Evolutionary conservation across 2,888 invertebrate species (phyloP).

Genomic region (Plagiodera versicolora): DNA sequence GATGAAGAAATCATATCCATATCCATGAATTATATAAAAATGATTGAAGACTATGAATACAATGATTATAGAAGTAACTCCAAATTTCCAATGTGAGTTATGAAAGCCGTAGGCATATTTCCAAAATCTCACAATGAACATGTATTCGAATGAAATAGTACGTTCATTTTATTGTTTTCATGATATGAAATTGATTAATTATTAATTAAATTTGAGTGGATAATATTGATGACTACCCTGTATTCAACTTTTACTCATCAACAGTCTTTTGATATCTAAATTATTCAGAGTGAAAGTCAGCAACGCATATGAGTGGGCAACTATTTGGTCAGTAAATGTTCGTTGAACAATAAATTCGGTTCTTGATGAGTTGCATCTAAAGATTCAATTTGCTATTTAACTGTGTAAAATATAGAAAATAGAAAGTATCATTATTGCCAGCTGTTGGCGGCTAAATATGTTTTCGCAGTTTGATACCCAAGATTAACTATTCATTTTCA

Average conservation of each 20-base stretch:
- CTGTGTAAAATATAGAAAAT: constrained; percentile 16
- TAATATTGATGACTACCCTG: background rate
- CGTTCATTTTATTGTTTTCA: too few relatives aligned
- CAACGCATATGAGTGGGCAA: constrained; percentile 8
- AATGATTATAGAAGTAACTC: too few relatives aligned
- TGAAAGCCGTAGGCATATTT: too few relatives aligned
- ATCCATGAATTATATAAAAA: too few relatives aligned
- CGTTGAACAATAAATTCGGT: constrained; percentile 26
- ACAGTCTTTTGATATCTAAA: constrained; percentile 21
- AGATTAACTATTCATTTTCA: background rate
- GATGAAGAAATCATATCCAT: too few relatives aligned
- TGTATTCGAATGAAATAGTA: too few relatives aligned
- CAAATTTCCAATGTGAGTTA: too few relatives aligned
- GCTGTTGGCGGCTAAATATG: background rate
- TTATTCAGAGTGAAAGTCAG: constrained; percentile 27
- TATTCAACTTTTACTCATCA: constrained; percentile 21
- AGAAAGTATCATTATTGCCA: constrained; percentile 27
- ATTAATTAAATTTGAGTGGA: too few relatives aligned
- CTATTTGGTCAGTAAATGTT: constrained; percentile 11
- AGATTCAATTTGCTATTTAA: constrained; percentile 19
- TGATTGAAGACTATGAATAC: too few relatives aligned
- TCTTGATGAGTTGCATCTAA: constrained; percentile 27
- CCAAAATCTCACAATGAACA: too few relatives aligned
- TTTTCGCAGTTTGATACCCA: constrained; percentile 6
- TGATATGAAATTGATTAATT: too few relatives aligned